Evolutionary conservation across 2,113 vertebrate genomes (phyloP), one percentile per base, ranked within the genome.

Genomic region (Psilopsiagon aurifrons): DNA sequence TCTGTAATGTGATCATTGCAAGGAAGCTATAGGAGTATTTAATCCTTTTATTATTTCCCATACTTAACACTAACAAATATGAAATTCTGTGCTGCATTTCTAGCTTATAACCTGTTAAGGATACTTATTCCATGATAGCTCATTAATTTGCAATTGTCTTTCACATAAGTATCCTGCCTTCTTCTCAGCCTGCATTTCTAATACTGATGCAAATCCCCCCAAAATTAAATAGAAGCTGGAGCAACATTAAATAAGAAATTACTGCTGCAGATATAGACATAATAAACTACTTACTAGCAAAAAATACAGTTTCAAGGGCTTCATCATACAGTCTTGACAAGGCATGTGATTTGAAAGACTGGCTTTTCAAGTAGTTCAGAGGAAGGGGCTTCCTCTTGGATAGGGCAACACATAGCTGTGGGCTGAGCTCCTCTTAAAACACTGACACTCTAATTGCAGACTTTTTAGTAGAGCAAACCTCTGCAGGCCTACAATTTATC

Each of bases 381-480:
- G 35, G 41, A 92, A 37, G 25, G 44, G 84, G n/a, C 31, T 88
- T 80, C 46, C 24, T 68, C 73, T 47, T 43, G 19, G n/a, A 70
- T 18, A 60, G 14, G 41, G 37, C 2, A 14, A 47, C 29, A 11
- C 6, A 10, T 2, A 37, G 33, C n/a, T 55, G 27, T 37, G 62
- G 63, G 64, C 68, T 95, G 59, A 86, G 33, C 33, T 86, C 15
- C 67, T 62, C 57, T 19, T 51, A 84, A 37, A 52, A 90, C 70
- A 27, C 10, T 80, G 44, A 37, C 24, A 16, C 27, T 25, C 10
- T 22, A 25, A 52, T 17, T 92, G 73, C 37, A 74, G 70, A 55
- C 10, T 39, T 86, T 82, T 93, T 85, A 80, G 44, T 67, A 80
- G 66, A 87, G 64, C 41, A 89, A 49, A 89, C 92, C 78, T 96